phyloP scores from a whole-genome alignment of 2,888 invertebrate species.

The Cantharis rufa region DNA sequence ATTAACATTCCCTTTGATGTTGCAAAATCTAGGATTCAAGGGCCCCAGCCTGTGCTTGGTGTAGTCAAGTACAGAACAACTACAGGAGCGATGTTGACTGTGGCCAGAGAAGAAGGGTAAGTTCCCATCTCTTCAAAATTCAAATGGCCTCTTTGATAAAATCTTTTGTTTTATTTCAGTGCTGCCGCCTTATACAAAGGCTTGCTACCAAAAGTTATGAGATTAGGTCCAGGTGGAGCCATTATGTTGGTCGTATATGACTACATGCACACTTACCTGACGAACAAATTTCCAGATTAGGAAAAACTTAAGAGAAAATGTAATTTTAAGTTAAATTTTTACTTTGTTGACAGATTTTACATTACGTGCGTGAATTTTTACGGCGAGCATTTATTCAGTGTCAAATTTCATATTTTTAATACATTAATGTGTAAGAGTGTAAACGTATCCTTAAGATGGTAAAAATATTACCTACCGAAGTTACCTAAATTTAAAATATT shows the following conservation, averaged over 20 bases:
- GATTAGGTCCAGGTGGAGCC: conserved; percentile 92
- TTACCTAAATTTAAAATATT: neutral
- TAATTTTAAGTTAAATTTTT: neutral
- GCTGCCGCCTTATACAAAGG: conserved; percentile 90
- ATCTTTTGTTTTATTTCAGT: conserved; percentile 58
- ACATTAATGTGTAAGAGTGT: neutral
- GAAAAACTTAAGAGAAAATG: neutral
- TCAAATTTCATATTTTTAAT: conserved; percentile 4
- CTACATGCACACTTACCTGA: conserved; percentile 77
- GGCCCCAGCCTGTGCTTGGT: conserved; percentile 78
- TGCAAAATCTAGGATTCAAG: conserved; percentile 93
- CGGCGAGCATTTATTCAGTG: conserved; percentile 11
- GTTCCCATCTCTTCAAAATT: conserved; percentile 36
- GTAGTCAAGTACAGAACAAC: conserved; percentile 80
- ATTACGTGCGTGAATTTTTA: neutral
- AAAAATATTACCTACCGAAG: neutral
- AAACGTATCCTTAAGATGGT: neutral
- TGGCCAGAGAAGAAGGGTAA: conserved; percentile 90
- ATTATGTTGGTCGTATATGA: conserved; percentile 95
- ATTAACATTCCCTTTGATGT: conserved; percentile 96
- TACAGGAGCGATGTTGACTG: conserved; percentile 69
- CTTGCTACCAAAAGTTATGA: conserved; percentile 84
- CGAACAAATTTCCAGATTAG: conserved; percentile 53
- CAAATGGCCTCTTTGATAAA: neutral
- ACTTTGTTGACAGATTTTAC: neutral